phyloP scores from a whole-genome alignment of 1,140 invertebrate species.

The Drosophila ironensis region DNA sequence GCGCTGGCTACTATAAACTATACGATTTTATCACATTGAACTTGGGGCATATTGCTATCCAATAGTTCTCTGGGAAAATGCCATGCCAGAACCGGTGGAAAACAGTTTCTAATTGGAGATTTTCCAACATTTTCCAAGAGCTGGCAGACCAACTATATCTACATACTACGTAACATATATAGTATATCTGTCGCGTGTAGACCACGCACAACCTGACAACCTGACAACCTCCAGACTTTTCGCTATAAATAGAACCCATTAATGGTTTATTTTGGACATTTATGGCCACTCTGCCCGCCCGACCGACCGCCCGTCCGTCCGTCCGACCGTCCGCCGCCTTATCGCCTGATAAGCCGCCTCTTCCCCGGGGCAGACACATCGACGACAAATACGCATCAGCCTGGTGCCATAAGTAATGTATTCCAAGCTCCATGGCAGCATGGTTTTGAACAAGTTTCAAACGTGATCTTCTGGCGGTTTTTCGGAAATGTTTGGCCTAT shows the following conservation, averaged over 20 bases:
- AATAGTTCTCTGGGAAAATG: too few species aligned
- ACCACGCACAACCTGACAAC: too few species aligned
- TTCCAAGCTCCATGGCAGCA: background rate
- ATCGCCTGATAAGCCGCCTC: constrained; percentile 8
- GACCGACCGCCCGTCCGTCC: background rate
- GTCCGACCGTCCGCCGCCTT: background rate
- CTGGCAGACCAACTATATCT: too few species aligned
- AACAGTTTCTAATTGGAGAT: too few species aligned
- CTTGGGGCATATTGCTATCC: too few species aligned
- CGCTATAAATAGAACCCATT: constrained; percentile 37
- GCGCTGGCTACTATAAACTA: too few species aligned
- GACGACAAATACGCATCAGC: constrained; percentile 4
- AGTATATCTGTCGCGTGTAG: too few species aligned
- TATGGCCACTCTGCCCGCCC: constrained; percentile 7
- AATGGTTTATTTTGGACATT: constrained; percentile 37
- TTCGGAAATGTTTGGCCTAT: constrained; percentile 1
- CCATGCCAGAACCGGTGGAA: too few species aligned
- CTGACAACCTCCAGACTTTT: too few species aligned
- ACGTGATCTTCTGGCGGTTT: background rate
- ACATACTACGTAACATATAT: too few species aligned
- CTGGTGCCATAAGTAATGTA: background rate
- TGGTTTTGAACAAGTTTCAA: constrained; percentile 53
- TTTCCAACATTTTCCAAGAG: too few species aligned
- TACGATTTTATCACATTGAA: too few species aligned
- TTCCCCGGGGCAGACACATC: constrained; percentile 29